These are phyloP conservation scores for Polypedilum vanderplanki DNA, from an alignment of 1,140 invertebrate species.

Conservation along the genomic window DNA sequence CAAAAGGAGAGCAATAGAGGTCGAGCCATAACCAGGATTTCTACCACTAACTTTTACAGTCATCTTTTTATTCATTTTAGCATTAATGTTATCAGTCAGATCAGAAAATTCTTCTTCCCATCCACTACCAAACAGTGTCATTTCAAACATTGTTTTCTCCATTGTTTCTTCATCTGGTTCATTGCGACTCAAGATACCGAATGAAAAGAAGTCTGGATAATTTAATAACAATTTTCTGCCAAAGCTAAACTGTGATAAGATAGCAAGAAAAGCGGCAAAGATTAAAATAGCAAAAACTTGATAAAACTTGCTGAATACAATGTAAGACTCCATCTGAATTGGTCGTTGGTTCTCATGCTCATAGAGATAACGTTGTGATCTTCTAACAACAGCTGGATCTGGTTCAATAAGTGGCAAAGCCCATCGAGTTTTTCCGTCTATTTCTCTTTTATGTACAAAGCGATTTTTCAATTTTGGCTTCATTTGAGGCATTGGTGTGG, in stretches of 20 bases:
- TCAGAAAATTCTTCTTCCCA: conserved; percentile 63
- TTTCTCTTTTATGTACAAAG: conserved; percentile 55
- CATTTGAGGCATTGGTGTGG: conserved; percentile 54
- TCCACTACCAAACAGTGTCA: conserved; percentile 67
- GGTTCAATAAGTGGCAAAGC: conserved; percentile 70
- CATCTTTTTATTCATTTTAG: conserved; percentile 58
- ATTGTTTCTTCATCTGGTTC: conserved; percentile 58
- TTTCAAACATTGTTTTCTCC: conserved; percentile 54
- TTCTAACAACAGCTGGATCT: conserved; percentile 68
- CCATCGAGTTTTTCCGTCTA: conserved; percentile 53
- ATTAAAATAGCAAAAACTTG: conserved; percentile 47
- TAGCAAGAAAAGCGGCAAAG: conserved; percentile 52
- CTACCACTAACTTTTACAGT: conserved; percentile 54
- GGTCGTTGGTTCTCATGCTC: conserved; percentile 62
- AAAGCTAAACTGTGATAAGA: conserved; percentile 58
- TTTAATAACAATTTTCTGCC: conserved; percentile 60
- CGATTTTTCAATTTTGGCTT: conserved; percentile 53
- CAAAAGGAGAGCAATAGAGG: conserved; percentile 61
- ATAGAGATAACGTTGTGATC: conserved; percentile 68
- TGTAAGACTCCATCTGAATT: conserved; percentile 58
- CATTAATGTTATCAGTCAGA: conserved; percentile 52
- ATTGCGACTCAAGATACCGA: conserved; percentile 57
- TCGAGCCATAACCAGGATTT: conserved; percentile 79
- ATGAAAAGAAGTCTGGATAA: conserved; percentile 67
- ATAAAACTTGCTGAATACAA: conserved; percentile 45